Percentiles rank a stretch among this genome's conserved stretches.
Evolutionary conservation across 2,113 vertebrate genomes (phyloP).

Genomic region (Dicrurus megarhynchus): DNA sequence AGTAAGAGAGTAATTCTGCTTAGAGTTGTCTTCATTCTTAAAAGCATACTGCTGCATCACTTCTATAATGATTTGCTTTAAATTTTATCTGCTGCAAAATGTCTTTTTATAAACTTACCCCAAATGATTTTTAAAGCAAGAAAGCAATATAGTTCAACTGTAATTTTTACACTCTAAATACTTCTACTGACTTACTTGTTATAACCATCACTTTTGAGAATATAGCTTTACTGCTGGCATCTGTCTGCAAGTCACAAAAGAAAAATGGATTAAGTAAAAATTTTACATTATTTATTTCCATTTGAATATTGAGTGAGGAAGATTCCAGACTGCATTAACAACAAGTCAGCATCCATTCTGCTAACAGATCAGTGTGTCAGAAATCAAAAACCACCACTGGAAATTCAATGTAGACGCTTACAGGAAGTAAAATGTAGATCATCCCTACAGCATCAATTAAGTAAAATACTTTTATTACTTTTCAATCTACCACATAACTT

Average conservation of each 20-base stretch:
- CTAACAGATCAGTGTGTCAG: background rate
- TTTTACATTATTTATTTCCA: background rate
- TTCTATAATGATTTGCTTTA: background rate
- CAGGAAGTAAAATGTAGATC: background rate
- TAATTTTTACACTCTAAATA: background rate
- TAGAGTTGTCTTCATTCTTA: background rate
- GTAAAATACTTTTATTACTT: background rate
- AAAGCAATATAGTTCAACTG: background rate
- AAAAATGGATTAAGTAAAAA: slow-evolving; percentile 21
- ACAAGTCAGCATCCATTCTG: background rate
- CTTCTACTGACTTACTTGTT: slow-evolving; percentile 85
- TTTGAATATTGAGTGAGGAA: background rate
- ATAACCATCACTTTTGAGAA: slow-evolving; percentile 99
- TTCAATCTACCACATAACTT: background rate
- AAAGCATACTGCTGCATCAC: background rate
- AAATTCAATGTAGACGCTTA: background rate
- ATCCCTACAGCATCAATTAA: background rate
- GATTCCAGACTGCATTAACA: background rate
- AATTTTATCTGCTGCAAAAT: background rate
- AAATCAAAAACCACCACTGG: background rate
- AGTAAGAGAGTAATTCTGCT: background rate
- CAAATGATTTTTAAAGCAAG: background rate
- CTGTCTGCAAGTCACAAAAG: slow-evolving; percentile 81
- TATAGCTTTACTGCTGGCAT: slow-evolving; percentile 93
- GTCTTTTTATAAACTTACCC: background rate